A percentile compares a stretch with the other conserved stretches of the same genome.
phyloP scores from a whole-genome alignment of 92 coral and sea anemone genomes.

The Micromussa lordhowensis region DNA sequence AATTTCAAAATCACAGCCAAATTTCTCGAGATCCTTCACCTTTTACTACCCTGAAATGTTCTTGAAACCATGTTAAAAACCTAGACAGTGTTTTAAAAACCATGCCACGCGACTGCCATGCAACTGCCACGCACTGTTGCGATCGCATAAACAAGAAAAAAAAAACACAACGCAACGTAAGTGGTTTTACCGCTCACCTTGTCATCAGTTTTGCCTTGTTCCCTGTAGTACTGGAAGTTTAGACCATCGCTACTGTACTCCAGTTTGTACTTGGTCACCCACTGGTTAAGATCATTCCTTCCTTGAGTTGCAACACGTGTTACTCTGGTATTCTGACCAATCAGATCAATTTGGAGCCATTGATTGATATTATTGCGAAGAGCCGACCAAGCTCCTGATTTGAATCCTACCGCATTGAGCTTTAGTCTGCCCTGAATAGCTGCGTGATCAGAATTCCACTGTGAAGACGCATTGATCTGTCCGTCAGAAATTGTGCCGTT shows the following conservation, averaged over 20 bases:
- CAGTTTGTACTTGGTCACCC: not conserved
- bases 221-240: not conserved
- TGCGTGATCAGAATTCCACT: not conserved
- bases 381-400: not conserved
- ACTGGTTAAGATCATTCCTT: not conserved
- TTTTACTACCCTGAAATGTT: not conserved
- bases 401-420: not conserved
- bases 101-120: too few relatives aligned
- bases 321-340: not conserved
- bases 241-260: not conserved
- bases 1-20: too few relatives aligned
- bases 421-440: not conserved
- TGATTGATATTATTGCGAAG: not conserved
- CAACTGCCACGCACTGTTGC: too few relatives aligned
- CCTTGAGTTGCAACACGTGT: not conserved
- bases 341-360: not conserved
- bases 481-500: not conserved
- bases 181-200: not conserved
- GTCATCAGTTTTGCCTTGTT: not conserved
- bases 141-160: too few relatives aligned
- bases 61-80: not conserved
- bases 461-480: not conserved
- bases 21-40: too few relatives aligned
- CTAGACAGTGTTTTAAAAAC: too few relatives aligned
- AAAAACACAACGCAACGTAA: too few relatives aligned